A percentile compares a stretch with the other conserved stretches of the same genome.
Evolutionary conservation across 2,113 vertebrate species (phyloP).

Genomic region (Hydrochoerus hydrochaeris): DNA sequence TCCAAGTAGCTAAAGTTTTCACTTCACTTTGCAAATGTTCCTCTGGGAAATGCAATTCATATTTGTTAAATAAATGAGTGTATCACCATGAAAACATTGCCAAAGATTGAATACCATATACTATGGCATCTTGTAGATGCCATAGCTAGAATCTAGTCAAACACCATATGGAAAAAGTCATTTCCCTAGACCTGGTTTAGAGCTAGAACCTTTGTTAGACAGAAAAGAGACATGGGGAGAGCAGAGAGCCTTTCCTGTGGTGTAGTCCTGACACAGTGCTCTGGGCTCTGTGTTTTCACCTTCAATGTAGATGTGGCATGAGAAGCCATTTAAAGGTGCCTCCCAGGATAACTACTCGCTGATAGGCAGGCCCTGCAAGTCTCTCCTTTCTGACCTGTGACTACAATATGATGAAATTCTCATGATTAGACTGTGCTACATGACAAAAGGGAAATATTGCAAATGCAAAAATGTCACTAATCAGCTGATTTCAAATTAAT

Average conservation of each 20-base stretch:
- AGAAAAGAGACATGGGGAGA: not conserved
- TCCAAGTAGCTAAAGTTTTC: not conserved
- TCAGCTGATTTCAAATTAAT: not conserved
- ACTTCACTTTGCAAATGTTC: not conserved
- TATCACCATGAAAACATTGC: not conserved
- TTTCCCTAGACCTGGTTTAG: not conserved
- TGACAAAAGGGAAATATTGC: not conserved
- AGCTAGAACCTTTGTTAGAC: not conserved
- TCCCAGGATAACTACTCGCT: not conserved
- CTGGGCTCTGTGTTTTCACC: not conserved
- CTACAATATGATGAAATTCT: no score
- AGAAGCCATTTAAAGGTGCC: not conserved
- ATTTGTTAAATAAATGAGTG: not conserved
- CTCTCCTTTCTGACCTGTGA: fast-evolving
- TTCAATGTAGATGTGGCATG: not conserved
- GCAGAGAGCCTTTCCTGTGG: not conserved
- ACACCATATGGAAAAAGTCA: not conserved
- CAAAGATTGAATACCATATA: not conserved
- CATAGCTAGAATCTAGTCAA: not conserved
- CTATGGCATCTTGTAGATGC: not conserved
- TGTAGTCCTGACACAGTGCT: not conserved
- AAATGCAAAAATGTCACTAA: not conserved
- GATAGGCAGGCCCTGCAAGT: not conserved
- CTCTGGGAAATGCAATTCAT: not conserved
- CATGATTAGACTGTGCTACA: not conserved